Conservation (phyloP, 2,888 invertebrate genomes). For the Lasioglossum zephyrum region DNA sequence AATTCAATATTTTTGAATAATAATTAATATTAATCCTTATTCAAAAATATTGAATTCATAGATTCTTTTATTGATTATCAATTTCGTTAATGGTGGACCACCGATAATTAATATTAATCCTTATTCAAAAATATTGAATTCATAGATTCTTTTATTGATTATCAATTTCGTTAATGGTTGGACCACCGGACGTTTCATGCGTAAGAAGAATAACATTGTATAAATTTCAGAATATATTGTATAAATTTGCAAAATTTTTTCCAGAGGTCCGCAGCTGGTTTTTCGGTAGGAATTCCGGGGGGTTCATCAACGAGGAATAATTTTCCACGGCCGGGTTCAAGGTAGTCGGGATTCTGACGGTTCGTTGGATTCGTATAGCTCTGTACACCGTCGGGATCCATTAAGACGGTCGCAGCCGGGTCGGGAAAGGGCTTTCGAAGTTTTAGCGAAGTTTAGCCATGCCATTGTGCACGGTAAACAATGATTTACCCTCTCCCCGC, state of each 20-base stretch:
- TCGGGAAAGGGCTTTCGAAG: slow-evolving; percentile 68
- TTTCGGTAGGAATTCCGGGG: neutral
- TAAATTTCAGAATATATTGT: neutral
- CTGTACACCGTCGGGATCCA: slow-evolving; percentile 5
- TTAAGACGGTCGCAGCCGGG: slow-evolving; percentile 23
- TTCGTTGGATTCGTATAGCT: slow-evolving; percentile 22
- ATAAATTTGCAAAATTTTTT: neutral
- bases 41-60: no score
- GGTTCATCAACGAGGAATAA: slow-evolving; percentile 18
- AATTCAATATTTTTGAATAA: no score
- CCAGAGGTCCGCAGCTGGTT: neutral
- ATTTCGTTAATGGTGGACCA: no score
- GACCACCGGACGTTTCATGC: no score
- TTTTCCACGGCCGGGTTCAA: slow-evolving; percentile 11
- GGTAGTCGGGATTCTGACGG: slow-evolving; percentile 7
- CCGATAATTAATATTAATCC: no score
- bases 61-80: no score
- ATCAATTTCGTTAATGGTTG: no score
- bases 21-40: no score
- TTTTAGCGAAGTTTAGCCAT: slow-evolving; percentile 66
- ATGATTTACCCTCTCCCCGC: slow-evolving; percentile 72
- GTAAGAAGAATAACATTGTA: no score
- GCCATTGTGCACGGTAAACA: slow-evolving; percentile 77
- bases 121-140: no score
- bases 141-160: no score